Conservation (phyloP, 2,888 invertebrate species). For the Mesodorylaimus sp. region DNA sequence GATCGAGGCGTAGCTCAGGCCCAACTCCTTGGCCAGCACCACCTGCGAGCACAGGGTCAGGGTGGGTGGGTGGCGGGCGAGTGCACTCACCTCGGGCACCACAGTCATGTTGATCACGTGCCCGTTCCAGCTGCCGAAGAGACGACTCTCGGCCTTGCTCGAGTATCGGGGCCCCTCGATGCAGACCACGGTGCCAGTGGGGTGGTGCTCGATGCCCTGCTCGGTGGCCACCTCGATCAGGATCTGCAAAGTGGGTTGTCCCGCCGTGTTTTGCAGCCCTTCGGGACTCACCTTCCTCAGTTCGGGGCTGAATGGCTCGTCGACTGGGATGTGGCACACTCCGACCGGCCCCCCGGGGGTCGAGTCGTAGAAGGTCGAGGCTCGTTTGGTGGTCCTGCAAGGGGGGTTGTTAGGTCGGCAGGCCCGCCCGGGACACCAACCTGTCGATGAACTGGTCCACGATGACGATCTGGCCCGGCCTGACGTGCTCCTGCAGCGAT, state of each 20-base stretch:
- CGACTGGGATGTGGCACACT: constrained; percentile 80
- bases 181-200: constrained; percentile 52
- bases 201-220: constrained; percentile 41
- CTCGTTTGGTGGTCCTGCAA: constrained; percentile 44
- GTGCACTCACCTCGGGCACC: constrained; percentile 91
- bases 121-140: constrained; percentile 70
- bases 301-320: constrained; percentile 60
- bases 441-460: constrained; percentile 55
- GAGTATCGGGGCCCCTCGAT: constrained; percentile 85
- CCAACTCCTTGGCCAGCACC: constrained; percentile 77
- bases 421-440: no score
- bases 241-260: constrained; percentile 33
- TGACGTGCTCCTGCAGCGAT: constrained; percentile 63
- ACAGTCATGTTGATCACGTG: constrained; percentile 90
- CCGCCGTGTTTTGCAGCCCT: no score
- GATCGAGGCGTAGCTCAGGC: constrained; percentile 69
- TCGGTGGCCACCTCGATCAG: constrained; percentile 47
- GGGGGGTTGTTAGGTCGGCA: no score
- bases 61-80: no score
- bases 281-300: constrained; percentile 46
- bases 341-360: constrained; percentile 44
- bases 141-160: constrained; percentile 67
- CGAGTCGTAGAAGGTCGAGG: constrained; percentile 65
- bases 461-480: constrained; percentile 71
- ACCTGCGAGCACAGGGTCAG: no score